These are phyloP conservation scores for Siphlonurus alternatus DNA, from an alignment of 2,888 invertebrate species.

Conservation along the genomic window DNA sequence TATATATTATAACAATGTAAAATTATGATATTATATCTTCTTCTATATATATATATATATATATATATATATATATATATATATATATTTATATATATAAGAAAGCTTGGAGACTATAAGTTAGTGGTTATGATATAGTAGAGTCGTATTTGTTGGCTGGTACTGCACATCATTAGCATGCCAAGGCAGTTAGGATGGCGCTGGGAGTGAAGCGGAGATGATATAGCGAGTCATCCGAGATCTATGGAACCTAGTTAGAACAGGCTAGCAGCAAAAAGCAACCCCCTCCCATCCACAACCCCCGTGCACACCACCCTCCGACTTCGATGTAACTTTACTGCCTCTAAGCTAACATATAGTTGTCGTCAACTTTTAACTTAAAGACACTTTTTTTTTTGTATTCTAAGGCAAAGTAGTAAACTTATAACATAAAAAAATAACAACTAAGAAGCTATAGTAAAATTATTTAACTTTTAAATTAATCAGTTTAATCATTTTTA, in stretches of 20 bases:
- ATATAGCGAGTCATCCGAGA: background rate
- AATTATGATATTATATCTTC: too few species aligned
- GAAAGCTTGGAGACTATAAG: too few species aligned
- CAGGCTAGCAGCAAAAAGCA: background rate
- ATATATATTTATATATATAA: too few species aligned
- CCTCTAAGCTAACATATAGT: background rate
- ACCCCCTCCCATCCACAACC: background rate
- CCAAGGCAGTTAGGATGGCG: background rate
- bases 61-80: too few species aligned
- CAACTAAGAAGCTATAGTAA: too few species aligned
- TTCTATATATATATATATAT: too few species aligned
- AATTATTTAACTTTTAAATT: too few species aligned
- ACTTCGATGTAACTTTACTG: too few species aligned
- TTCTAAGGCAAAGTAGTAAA: background rate
- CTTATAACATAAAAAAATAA: too few species aligned
- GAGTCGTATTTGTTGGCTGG: background rate
- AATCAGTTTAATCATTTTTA: too few species aligned
- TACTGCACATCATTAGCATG: background rate
- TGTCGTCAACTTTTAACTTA: background rate
- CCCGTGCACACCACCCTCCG: background rate
- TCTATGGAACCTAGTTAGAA: background rate
- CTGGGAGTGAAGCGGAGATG: background rate
- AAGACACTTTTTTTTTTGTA: background rate
- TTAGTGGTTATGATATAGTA: too few species aligned
- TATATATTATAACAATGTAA: too few species aligned